Conservation (phyloP, 2,113 vertebrate genomes). For the Scophthalmus maximus region DNA sequence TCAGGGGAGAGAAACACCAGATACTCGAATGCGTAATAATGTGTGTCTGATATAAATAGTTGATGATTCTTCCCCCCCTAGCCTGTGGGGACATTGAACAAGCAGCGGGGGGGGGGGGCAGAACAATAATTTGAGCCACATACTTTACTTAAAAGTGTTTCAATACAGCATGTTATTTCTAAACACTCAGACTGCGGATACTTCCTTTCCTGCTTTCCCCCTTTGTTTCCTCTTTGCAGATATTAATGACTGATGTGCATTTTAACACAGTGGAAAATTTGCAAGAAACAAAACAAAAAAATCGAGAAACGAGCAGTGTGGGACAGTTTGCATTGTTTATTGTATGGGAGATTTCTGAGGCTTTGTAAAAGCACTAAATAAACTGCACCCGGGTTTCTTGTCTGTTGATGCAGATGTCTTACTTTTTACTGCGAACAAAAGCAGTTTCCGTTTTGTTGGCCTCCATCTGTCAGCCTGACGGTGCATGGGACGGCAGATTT, state of each 20-base stretch:
- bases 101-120: not conserved
- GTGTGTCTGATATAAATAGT: not conserved
- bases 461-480: slow-evolving; percentile 10
- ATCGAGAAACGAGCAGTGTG: not conserved
- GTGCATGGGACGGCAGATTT: not conserved
- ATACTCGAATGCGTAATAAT: not conserved
- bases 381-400: too few relatives aligned
- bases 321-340: too few relatives aligned
- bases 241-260: slow-evolving; percentile 23
- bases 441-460: slow-evolving; percentile 1
- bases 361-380: too few relatives aligned
- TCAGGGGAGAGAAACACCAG: not conserved
- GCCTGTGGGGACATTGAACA: not conserved
- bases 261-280: slow-evolving; percentile 17
- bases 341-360: too few relatives aligned
- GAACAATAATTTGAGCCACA: too few relatives aligned
- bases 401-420: slow-evolving; percentile 13
- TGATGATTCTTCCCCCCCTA: not conserved
- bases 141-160: too few relatives aligned
- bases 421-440: slow-evolving; percentile 30
- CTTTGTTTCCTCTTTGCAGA: not conserved
- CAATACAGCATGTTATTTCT: too few relatives aligned
- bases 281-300: too few relatives aligned
- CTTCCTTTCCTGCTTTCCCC: not conserved
- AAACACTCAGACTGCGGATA: too few relatives aligned